These are phyloP conservation scores for Metallyticus violacea DNA, from an alignment of 2,888 invertebrate species.

Conservation along the genomic window DNA sequence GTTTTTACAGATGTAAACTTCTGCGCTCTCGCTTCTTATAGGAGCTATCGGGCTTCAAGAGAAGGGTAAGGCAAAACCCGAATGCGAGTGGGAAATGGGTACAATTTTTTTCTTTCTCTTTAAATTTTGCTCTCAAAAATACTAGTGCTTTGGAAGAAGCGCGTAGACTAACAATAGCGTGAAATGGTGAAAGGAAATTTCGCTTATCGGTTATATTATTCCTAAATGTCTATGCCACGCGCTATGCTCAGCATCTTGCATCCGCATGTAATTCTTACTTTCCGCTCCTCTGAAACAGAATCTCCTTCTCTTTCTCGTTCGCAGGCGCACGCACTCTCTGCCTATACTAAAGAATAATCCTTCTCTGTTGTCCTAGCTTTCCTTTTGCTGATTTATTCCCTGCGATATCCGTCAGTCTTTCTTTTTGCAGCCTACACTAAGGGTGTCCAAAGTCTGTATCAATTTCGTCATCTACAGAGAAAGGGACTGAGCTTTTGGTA, in stretches of 20 bases:
- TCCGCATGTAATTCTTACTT: background rate
- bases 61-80: background rate
- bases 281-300: background rate
- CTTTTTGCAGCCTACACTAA: background rate
- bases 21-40: background rate
- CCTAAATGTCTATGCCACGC: background rate
- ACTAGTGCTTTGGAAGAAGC: background rate
- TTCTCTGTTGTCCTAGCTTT: conserved; percentile 19
- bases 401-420: conserved; percentile 27
- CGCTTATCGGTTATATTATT: background rate
- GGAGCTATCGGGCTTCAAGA: background rate
- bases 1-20: background rate
- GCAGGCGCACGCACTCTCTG: background rate
- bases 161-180: too few relatives aligned
- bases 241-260: background rate
- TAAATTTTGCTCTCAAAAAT: too few relatives aligned
- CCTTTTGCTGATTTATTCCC: conserved; percentile 23
- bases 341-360: background rate
- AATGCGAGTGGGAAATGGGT: background rate
- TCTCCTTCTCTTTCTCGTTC: background rate
- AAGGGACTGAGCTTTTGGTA: too few relatives aligned
- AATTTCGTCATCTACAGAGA: too few relatives aligned
- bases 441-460: background rate
- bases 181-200: background rate
- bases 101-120: background rate